These are phyloP conservation scores for Lagodon rhomboides DNA, from an alignment of 2,797 vertebrate genomes.

Conservation along the genomic window DNA sequence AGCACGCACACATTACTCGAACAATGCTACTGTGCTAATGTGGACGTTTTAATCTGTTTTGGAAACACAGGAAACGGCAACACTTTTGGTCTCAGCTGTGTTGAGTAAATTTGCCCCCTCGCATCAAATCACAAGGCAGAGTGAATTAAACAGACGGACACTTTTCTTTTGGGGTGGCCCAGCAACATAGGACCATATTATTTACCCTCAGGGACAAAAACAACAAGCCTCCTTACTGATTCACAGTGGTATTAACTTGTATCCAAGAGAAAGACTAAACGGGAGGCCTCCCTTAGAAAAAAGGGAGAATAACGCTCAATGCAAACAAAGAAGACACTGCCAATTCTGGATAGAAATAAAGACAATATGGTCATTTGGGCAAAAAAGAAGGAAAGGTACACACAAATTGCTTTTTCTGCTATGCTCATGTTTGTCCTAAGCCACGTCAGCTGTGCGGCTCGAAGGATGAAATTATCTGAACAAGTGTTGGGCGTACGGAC, in stretches of 20 bases:
- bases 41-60: conserved; percentile 10
- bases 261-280: not conserved
- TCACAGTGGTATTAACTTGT: conserved; percentile 7
- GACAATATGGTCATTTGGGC: not conserved
- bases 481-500: no score
- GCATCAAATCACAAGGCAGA: conserved; percentile 19
- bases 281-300: not conserved
- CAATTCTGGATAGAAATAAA: conserved; percentile 7
- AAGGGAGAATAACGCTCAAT: not conserved
- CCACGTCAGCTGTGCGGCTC: not conserved
- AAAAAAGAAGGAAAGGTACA: not conserved
- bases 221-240: conserved; percentile 2
- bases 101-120: conserved; percentile 6
- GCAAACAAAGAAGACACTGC: not conserved
- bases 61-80: conserved; percentile 13
- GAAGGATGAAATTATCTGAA: not conserved
- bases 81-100: conserved; percentile 23
- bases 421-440: not conserved
- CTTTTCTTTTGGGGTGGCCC: conserved; percentile 22
- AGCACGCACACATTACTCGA: conserved; percentile 39
- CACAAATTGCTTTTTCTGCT: not conserved
- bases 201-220: conserved; percentile 14
- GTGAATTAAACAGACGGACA: conserved; percentile 27
- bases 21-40: conserved; percentile 35
- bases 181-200: conserved; percentile 7